phyloP scores from a whole-genome alignment of 1,140 invertebrate genomes.

The Drosophila tristis region DNA sequence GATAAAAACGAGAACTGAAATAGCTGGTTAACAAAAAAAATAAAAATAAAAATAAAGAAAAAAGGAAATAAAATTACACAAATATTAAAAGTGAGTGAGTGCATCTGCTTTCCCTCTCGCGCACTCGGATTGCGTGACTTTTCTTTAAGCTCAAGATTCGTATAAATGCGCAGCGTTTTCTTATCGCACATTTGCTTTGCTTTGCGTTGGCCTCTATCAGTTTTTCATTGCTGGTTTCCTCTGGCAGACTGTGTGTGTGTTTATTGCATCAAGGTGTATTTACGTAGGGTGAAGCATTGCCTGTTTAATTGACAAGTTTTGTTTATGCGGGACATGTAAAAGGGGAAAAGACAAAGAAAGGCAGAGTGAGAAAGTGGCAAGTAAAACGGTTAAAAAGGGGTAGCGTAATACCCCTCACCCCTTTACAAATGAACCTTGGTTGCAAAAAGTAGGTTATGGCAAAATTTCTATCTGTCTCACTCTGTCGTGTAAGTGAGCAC shows the following conservation, averaged over 20 bases:
- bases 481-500: conserved; percentile 48
- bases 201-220: conserved; percentile 52
- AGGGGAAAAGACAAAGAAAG: too few relatives aligned
- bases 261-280: conserved; percentile 48
- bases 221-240: conserved; percentile 29
- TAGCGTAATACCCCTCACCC: too few relatives aligned
- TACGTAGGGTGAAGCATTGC: too few relatives aligned
- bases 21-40: conserved; percentile 41
- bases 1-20: conserved; percentile 50
- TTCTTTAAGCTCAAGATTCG: conserved; percentile 32
- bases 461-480: conserved; percentile 46
- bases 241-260: conserved; percentile 18
- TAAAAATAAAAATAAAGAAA: conserved; percentile 34
- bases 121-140: conserved; percentile 62
- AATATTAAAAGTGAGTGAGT: conserved; percentile 65
- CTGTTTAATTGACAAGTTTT: too few relatives aligned
- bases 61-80: background rate
- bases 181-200: conserved; percentile 61
- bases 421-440: too few relatives aligned
- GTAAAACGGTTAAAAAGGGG: too few relatives aligned
- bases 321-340: too few relatives aligned
- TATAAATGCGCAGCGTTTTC: conserved; percentile 77
- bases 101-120: conserved; percentile 19
- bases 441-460: conserved; percentile 75
- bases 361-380: too few relatives aligned